Base-by-base conservation (phyloP, 1,140 invertebrate species). In the Drosophila grimshawi region DNA sequence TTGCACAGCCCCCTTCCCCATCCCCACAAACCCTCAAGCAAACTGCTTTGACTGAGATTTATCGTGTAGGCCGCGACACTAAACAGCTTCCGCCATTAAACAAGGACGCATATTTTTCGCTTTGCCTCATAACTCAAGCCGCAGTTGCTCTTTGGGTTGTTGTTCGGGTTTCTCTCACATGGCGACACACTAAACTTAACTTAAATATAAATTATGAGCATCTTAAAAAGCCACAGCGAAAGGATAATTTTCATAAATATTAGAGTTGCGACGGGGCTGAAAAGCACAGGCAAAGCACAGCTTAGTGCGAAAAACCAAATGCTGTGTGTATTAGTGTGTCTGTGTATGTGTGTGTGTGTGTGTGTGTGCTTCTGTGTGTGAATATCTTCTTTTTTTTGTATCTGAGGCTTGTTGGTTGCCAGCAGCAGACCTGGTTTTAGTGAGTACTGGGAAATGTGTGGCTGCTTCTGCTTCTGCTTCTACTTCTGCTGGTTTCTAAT, bases 201-300 rank as follows among this genome's bases (percentile, higher is more conserved):
- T 89, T 89, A 89, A 89, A 89, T 89, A 89, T 89, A 89, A 89
- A 89, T 89, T 89, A 89, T 89, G 85, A 89, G 85, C 85, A 85
- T 89, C 85, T 89, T 89, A 89, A 89, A 89, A 89, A 89, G 85
- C 85, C 85, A 85, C 85, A 89, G 85, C 85, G 80, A 81, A 89
- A 89, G 85, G 85, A 89, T 89, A 89, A 89, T 89, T 89, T 89
- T 89, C 85, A 89, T 89, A 89, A 89, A 89, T 89, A 89, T 89
- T 78, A 80, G 74, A 89, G 83, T 70, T 86, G 63, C 62, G 51
- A 43, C 33, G 57, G 5, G 48, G 32, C 43, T 19, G 19, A 19
- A 19, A 19, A 19, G 19, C 19, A 19, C 19, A 29, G 39, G 55
- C 30, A 19, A 41, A 35, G 60, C 39, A 33, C 11, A 65, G 69